These are phyloP conservation scores for Clanis bilineata DNA, from an alignment of 2,888 invertebrate genomes.

Conservation along the genomic window DNA sequence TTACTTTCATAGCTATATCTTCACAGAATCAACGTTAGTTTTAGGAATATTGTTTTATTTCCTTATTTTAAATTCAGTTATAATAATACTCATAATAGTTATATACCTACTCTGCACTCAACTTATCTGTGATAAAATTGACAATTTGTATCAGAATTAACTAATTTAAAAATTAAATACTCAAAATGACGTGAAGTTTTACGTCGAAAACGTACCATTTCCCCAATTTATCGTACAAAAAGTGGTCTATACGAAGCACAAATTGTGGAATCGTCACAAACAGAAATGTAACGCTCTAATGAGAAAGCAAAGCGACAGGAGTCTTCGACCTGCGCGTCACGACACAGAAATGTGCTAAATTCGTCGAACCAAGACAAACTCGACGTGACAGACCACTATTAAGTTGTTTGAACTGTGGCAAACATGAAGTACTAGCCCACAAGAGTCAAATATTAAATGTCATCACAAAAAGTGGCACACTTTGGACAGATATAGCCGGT, in stretches of 20 bases:
- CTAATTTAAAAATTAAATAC: background rate
- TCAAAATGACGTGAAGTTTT: background rate
- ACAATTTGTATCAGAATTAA: background rate
- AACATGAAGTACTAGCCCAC: constrained; percentile 21
- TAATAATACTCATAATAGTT: too few relatives aligned
- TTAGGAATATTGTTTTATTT: background rate
- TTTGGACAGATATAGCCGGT: constrained; percentile 30
- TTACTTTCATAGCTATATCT: constrained; percentile 19
- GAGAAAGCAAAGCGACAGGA: constrained; percentile 66
- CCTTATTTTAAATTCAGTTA: background rate
- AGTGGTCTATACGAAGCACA: background rate
- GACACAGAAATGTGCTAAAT: constrained; percentile 73
- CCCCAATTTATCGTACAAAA: constrained; percentile 21
- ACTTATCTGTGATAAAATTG: too few relatives aligned
- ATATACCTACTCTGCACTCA: too few relatives aligned
- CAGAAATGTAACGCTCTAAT: constrained; percentile 74
- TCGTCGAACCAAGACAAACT: constrained; percentile 62
- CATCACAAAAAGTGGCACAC: constrained; percentile 45
- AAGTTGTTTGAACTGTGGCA: constrained; percentile 58
- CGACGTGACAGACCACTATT: constrained; percentile 66
- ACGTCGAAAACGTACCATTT: background rate
- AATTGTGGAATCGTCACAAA: constrained; percentile 32
- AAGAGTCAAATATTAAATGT: constrained; percentile 41
- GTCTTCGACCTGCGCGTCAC: constrained; percentile 67
- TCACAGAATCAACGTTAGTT: background rate